Percentiles rank a stretch among this genome's conserved stretches.
phyloP scores from a whole-genome alignment of 2,113 vertebrate genomes.

The Anoplopoma fimbria region DNA sequence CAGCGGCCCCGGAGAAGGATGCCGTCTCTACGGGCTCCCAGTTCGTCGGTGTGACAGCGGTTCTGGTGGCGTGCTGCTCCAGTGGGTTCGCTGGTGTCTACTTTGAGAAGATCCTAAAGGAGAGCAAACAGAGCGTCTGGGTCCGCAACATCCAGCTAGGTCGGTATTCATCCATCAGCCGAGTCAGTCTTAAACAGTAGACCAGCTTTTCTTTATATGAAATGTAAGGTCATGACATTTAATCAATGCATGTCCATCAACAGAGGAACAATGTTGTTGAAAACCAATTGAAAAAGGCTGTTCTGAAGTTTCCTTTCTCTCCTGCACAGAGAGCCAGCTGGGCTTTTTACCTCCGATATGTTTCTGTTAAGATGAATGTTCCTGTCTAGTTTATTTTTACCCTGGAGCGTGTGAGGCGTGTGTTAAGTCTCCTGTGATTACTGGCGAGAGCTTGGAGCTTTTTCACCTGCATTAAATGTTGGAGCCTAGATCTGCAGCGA shows the following conservation, averaged over 20 bases:
- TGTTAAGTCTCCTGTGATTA: constrained; percentile 59
- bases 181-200: too few species aligned
- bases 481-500: constrained; percentile 7
- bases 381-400: constrained; percentile 78
- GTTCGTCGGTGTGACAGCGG: constrained; percentile 91
- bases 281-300: constrained; percentile 18
- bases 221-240: background rate
- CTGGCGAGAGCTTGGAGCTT: constrained; percentile 40
- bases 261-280: background rate
- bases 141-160: constrained; percentile 98
- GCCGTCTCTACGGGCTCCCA: constrained; percentile 89
- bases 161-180: constrained; percentile 61
- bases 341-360: constrained; percentile 40
- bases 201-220: background rate
- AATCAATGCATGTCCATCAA: background rate
- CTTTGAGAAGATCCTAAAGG: constrained; percentile 99
- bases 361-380: constrained; percentile 74
- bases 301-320: constrained; percentile 10
- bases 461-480: constrained; percentile 50
- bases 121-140: constrained; percentile 98
- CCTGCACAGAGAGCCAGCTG: constrained; percentile 48
- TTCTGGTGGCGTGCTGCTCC: constrained; percentile 95
- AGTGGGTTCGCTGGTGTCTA: constrained; percentile 98
- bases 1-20: constrained; percentile 80
- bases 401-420: constrained; percentile 64